Evolutionary conservation across 2,888 invertebrate genomes (phyloP).

Genomic region (Tiphia femorata): DNA sequence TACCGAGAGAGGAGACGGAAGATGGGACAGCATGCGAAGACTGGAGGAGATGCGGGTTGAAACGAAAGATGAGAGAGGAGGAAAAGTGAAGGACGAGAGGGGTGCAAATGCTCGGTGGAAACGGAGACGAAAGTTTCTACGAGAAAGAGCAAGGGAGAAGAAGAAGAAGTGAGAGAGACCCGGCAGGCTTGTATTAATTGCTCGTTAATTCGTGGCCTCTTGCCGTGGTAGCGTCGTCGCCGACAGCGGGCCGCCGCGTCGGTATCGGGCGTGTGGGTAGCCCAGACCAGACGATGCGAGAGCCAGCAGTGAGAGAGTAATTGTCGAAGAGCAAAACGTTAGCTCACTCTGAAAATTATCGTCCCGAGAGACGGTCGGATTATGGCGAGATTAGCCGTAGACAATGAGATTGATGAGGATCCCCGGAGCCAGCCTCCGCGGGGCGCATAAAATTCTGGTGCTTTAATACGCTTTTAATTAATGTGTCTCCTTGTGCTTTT

Average conservation of each 20-base stretch:
- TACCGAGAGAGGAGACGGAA: neutral
- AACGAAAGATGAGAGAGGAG: neutral
- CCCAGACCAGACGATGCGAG: neutral
- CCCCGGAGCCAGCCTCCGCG: too few species aligned
- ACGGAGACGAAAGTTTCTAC: too few species aligned
- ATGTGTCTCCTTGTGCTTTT: too few species aligned
- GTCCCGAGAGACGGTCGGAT: constrained; percentile 5
- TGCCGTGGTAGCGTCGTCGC: constrained; percentile 12
- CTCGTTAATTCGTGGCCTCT: constrained; percentile 31
- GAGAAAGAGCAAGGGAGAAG: constrained; percentile 5
- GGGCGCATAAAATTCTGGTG: too few species aligned
- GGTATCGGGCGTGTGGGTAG: too few species aligned
- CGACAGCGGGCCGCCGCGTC: too few species aligned
- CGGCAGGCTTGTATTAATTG: constrained; percentile 28
- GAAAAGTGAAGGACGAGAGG: neutral
- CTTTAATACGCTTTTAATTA: too few species aligned
- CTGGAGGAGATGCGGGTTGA: neutral
- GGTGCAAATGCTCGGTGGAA: neutral
- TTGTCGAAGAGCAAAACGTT: constrained; percentile 22
- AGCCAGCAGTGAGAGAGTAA: constrained; percentile 15
- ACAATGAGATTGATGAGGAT: constrained; percentile 1
- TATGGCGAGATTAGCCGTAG: neutral
- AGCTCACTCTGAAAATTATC: constrained; percentile 17
- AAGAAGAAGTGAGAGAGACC: constrained; percentile 9
- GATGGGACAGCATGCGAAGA: neutral